phyloP scores from a whole-genome alignment of 2,888 invertebrate species.

The Theristus sp. region DNA sequence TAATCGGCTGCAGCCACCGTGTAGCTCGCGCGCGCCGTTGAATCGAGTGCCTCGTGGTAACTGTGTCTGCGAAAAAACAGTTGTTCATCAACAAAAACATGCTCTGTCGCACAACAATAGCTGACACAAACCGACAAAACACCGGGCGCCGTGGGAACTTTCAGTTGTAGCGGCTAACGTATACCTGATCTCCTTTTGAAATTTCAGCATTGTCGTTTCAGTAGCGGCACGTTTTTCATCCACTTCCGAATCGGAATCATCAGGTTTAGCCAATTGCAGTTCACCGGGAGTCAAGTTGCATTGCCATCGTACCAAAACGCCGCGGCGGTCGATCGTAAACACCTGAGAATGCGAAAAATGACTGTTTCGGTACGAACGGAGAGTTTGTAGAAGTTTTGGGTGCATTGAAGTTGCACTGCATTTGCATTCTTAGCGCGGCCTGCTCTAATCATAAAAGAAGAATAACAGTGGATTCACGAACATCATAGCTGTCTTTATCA shows the following conservation, averaged over 20 bases:
- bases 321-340: constrained; percentile 18
- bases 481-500: constrained; percentile 56
- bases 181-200: too few relatives aligned
- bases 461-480: too few relatives aligned
- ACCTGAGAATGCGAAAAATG: constrained; percentile 15
- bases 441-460: too few relatives aligned
- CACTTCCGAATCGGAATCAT: constrained; percentile 1
- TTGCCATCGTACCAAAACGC: constrained; percentile 16
- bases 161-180: too few relatives aligned
- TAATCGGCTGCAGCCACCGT: constrained; percentile 61
- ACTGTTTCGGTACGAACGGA: too few relatives aligned
- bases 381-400: too few relatives aligned
- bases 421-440: too few relatives aligned
- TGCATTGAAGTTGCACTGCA: too few relatives aligned
- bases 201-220: neutral
- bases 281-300: constrained; percentile 15
- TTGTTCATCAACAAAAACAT: neutral
- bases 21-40: constrained; percentile 33
- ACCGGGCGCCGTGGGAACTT: constrained; percentile 3
- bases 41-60: constrained; percentile 19
- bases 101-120: neutral
- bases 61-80: constrained; percentile 47
- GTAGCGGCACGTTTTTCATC: neutral
- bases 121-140: neutral
- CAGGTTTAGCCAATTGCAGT: constrained; percentile 10